phyloP scores from a whole-genome alignment of 92 coral and sea anemone species.

The Umimayanthus kanabou region DNA sequence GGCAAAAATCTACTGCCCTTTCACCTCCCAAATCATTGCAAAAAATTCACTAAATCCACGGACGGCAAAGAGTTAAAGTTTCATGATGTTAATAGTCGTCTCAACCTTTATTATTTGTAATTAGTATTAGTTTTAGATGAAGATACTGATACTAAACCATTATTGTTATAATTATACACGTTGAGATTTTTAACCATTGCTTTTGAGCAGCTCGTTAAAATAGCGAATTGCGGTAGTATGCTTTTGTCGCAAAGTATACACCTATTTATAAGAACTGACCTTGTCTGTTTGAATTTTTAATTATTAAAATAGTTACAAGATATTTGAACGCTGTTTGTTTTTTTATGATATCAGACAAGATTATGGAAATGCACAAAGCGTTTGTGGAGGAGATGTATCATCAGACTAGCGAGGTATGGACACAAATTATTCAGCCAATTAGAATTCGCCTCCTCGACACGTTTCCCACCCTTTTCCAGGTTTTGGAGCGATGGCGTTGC shows the following conservation, averaged over 20 bases:
- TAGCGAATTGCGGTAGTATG: neutral
- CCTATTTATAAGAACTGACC: neutral
- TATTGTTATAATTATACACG: too few species aligned
- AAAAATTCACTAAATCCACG: too few species aligned
- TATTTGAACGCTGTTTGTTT: neutral
- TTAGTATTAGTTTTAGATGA: too few species aligned
- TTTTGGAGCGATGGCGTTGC: neutral
- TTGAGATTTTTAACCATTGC: neutral
- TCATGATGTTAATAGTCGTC: too few species aligned
- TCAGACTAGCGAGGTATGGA: constrained; percentile 70
- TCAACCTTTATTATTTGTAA: neutral
- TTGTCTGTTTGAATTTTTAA: neutral
- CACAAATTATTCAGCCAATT: neutral
- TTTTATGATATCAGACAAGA: constrained; percentile 61
- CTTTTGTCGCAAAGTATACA: neutral
- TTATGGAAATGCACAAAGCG: constrained; percentile 81
- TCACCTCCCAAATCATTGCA: too few species aligned
- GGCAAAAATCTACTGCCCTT: too few species aligned
- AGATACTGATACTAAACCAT: too few species aligned
- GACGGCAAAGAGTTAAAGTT: too few species aligned
- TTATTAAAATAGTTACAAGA: neutral
- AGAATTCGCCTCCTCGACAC: neutral
- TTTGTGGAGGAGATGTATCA: constrained; percentile 80
- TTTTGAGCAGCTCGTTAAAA: neutral
- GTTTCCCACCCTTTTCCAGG: neutral